Conservation (phyloP, 2,113 vertebrate species). For the Ophthalmolycus amberensis region DNA sequence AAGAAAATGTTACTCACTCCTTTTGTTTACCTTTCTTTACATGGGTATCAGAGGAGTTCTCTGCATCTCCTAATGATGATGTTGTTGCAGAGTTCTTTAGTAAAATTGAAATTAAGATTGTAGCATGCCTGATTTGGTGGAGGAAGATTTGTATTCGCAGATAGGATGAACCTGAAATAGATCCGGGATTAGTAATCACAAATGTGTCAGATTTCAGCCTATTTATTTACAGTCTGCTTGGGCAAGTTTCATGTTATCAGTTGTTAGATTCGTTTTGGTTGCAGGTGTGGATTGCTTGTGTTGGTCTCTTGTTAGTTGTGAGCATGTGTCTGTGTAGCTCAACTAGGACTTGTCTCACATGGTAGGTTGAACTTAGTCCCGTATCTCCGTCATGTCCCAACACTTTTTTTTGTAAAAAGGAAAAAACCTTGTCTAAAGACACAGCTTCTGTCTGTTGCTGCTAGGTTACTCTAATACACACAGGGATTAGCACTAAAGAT, state of each 20-base stretch:
- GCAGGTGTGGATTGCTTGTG: conserved; percentile 23
- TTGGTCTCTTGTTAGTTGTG: background rate
- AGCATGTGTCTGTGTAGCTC: background rate
- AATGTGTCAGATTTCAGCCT: background rate
- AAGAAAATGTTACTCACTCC: background rate
- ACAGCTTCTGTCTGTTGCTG: background rate
- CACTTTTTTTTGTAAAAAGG: background rate
- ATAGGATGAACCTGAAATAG: background rate
- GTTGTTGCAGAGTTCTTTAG: background rate
- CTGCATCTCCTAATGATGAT: background rate
- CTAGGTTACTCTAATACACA: no score
- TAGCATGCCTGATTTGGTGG: background rate
- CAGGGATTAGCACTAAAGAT: background rate
- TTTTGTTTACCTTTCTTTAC: background rate
- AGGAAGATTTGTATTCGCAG: background rate
- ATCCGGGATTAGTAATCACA: background rate
- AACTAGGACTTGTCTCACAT: background rate
- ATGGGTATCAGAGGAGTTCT: background rate
- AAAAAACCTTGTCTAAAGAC: background rate
- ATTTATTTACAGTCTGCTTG: background rate
- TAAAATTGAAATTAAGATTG: background rate
- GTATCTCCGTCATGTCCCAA: background rate
- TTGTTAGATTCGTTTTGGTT: background rate
- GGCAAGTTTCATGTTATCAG: background rate
- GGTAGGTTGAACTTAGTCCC: background rate